phyloP scores from a whole-genome alignment of 2,113 vertebrate genomes.

The Passer montanus region DNA sequence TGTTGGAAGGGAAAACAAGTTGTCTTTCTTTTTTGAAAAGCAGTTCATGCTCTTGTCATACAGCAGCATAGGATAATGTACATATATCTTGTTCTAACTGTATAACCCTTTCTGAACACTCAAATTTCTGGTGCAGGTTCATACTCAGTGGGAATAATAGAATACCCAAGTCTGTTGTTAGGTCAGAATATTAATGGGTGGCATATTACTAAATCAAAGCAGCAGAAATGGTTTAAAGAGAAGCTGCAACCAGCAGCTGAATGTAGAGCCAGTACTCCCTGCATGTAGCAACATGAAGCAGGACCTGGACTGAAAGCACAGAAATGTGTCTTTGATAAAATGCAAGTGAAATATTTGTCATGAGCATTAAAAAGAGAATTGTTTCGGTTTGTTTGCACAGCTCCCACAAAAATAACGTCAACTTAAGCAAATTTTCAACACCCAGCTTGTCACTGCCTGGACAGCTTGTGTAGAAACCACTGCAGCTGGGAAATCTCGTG shows the following conservation, averaged over 20 bases:
- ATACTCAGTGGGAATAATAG: not conserved
- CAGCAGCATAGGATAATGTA: not conserved
- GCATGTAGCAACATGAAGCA: not conserved
- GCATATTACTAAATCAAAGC: not conserved
- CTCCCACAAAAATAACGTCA: not conserved
- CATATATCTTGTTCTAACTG: not conserved
- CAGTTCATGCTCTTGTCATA: not conserved
- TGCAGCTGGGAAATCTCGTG: not conserved
- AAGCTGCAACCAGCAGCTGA: not conserved
- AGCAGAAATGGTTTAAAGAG: not conserved
- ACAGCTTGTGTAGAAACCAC: not conserved
- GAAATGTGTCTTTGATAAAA: not conserved
- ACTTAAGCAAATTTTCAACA: not conserved
- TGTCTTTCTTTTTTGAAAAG: not conserved
- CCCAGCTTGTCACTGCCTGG: not conserved
- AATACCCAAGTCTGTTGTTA: not conserved
- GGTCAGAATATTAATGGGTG: not conserved
- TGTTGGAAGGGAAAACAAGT: not conserved
- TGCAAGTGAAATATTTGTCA: not conserved
- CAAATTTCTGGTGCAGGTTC: not conserved
- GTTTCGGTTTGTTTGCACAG: not conserved
- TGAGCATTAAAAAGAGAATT: not conserved
- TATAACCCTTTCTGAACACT: not conserved
- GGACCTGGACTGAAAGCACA: not conserved
- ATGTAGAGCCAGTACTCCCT: not conserved